Evolutionary conservation across 2,888 invertebrate species (phyloP).

Genomic region (Priocnemis perturbator): DNA sequence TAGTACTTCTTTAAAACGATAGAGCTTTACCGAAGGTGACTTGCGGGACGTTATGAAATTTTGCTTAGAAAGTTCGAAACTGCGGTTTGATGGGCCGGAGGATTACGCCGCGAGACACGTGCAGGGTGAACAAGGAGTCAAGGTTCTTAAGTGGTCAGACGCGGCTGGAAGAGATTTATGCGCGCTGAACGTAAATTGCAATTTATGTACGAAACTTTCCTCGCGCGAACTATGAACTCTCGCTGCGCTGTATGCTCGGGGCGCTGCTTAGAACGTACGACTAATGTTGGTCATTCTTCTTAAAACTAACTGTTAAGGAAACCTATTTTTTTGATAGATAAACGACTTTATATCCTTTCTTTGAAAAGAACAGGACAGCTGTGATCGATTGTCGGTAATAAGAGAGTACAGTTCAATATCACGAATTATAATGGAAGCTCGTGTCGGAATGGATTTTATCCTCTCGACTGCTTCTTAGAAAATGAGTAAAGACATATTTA

Average conservation of each 20-base stretch:
- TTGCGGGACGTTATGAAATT: no score
- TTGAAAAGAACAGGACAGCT: no score
- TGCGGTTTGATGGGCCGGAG: background rate
- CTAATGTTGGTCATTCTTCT: no score
- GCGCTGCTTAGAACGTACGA: no score
- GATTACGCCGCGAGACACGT: background rate
- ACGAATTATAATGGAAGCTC: no score
- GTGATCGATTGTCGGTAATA: no score
- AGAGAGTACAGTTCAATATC: no score
- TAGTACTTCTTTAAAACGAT: no score
- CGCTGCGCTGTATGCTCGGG: background rate
- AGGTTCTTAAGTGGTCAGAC: constrained; percentile 40
- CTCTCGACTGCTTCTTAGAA: background rate
- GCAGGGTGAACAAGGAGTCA: constrained; percentile 37
- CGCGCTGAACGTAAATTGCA: background rate
- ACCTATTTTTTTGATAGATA: no score
- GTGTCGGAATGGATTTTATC: background rate
- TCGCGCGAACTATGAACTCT: background rate
- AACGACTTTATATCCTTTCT: no score
- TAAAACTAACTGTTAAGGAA: no score
- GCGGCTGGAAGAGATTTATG: constrained; percentile 4
- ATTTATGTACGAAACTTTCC: background rate
- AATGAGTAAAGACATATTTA: constrained; percentile 7
- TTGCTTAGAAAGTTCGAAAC: background rate
- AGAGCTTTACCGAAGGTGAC: no score